These are phyloP conservation scores for Hipposideros larvatus DNA, from an alignment of 2,797 vertebrate species.

Conservation along the genomic window DNA sequence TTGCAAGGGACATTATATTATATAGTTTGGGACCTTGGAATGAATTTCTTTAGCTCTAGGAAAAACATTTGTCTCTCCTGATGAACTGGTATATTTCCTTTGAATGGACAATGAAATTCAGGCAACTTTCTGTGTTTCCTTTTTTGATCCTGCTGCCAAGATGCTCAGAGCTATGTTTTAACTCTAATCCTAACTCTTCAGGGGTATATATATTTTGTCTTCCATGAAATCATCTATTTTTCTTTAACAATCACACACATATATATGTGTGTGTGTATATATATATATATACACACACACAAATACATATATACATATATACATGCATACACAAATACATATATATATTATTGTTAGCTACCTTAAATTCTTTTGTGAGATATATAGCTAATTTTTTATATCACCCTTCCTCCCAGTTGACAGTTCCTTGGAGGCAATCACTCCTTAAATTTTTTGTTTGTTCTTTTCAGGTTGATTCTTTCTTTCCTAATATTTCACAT, in stretches of 20 bases:
- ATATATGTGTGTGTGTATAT: not conserved
- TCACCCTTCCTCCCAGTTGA: not conserved
- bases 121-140: not conserved
- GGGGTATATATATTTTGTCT: not conserved
- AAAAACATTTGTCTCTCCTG: not conserved
- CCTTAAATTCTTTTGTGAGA: constrained; percentile 30
- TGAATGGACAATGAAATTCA: not conserved
- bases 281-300: too few species aligned
- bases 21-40: not conserved
- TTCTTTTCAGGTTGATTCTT: not conserved
- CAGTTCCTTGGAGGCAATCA: not conserved
- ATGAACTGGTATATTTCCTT: not conserved
- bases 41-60: not conserved
- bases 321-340: too few species aligned
- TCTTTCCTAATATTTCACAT: constrained; percentile 7
- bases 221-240: not conserved
- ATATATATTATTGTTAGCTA: not conserved
- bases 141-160: constrained; percentile 6
- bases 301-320: too few species aligned
- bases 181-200: not conserved
- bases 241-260: not conserved
- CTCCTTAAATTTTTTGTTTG: constrained; percentile 1
- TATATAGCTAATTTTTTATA: not conserved
- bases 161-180: constrained; percentile 20
- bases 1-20: not conserved